Conservation (phyloP, 2,797 vertebrate genomes). For the Micrastur ruficollis region DNA sequence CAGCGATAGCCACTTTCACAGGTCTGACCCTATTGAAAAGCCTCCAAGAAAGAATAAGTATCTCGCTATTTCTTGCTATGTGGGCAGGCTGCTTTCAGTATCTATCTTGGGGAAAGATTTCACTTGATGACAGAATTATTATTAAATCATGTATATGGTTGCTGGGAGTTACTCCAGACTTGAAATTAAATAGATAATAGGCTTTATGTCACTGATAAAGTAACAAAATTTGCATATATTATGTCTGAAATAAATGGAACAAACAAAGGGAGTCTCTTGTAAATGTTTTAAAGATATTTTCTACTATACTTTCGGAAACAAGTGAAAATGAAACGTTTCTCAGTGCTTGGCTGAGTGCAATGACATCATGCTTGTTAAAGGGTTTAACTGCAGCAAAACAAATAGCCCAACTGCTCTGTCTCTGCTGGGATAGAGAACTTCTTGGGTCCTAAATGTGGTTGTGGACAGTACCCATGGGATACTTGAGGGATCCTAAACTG, state of each 20-base stretch:
- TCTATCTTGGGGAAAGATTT: constrained; percentile 23
- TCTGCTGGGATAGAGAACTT: background rate
- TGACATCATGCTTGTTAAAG: background rate
- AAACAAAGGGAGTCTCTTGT: background rate
- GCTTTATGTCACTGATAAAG: background rate
- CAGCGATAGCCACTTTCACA: background rate
- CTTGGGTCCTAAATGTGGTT: background rate
- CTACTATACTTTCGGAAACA: background rate
- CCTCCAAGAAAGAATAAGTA: background rate
- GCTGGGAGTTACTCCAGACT: constrained; percentile 49
- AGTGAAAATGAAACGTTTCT: background rate
- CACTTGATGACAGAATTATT: constrained; percentile 57
- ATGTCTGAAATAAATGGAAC: background rate
- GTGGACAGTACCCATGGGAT: background rate
- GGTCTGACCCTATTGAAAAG: constrained; percentile 15
- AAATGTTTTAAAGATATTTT: background rate
- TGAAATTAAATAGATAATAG: constrained; percentile 30
- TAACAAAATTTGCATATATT: constrained; percentile 25
- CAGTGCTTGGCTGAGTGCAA: background rate
- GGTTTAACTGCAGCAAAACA: background rate
- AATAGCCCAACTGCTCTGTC: background rate
- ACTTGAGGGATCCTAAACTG: background rate
- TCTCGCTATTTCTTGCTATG: background rate
- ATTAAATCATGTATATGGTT: constrained; percentile 41
- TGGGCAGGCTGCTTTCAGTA: constrained; percentile 31